Base-by-base conservation (phyloP, 2,797 vertebrate species). In the Hyperoplus immaculatus region DNA sequence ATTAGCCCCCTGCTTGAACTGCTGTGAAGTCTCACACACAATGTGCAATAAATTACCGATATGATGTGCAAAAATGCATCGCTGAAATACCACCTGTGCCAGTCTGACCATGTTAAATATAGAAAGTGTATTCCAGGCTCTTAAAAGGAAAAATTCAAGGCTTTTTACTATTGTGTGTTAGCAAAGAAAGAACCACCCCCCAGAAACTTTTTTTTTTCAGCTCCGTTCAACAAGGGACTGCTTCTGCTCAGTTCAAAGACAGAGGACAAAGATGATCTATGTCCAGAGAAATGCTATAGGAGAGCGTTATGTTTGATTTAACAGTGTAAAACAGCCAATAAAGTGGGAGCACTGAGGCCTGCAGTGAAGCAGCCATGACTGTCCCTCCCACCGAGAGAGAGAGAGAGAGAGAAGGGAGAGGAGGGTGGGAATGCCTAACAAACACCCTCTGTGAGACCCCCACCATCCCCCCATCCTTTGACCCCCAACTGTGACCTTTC, bases 381-480 rank as follows among this genome's bases (percentile, higher is more conserved):
- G 77, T 78, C 82, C 85, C 89, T 85, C 89, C 90, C 84, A 89
- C 78, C 7, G 42, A 36, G 63, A n/a, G 66, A 3, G n/a, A n/a
- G 66, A 3, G 21, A 21, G 21, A 21, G 21, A 21, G 13, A 50
- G 72, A 43, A 58, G 75, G 80, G 55, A 36, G 49, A 53, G 21
- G 77, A 67, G 82, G 72, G 64, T 78, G 81, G 85, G 90, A 91
- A 91, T 91, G 89, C 75, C 80, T 85, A 90, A 94, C 92, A 94
- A 93, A 94, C 82, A 85, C 88, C 90, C 91, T 94, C 93, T 94
- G 92, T 94, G 89, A 94, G 84, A 71, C 63, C 69, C 69, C 81
- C 58, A 62, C 3, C 6, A 86, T 75, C 64, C 66, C 81, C 76
- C 78, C 88, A 67, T 86, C 83, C 81, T 72, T 70, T 91, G 87